Evolutionary conservation across 2,113 vertebrate species (phyloP), one percentile per base, ranked within the genome.

Genomic region (Platysternon megacephalum): DNA sequence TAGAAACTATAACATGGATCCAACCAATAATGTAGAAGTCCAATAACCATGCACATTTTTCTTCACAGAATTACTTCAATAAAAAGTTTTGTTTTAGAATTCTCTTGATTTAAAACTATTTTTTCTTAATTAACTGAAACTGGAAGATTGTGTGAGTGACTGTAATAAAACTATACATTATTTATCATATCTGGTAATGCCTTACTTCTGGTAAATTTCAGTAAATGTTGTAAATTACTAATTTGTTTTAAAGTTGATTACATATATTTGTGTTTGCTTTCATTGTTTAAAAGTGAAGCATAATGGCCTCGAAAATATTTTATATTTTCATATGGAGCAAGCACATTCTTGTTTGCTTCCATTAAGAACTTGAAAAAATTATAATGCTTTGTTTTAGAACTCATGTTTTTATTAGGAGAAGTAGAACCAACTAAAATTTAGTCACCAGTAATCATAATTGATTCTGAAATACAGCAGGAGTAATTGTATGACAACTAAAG

Each of bases 1-100:
- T 88, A 49, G 82, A 96, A 98, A 92, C 92, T 79, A 91, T 7
- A 95, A 86, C 83, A 94, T 86, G 65, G 94, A 97, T 94, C 83
- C 86, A 93, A 1, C 97, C 51, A 56, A 79, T 95, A 87, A 79
- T 92, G 56, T 39, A 87, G 80, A 97, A 92, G 91, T 91, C 92
- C 87, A 95, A 19, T 61, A 92, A 87, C 51, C 87, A 65, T 79
- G 88, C 80, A 91, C 48, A 87, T 56, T 95, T 94, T 92, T 83
- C 61, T 56, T 82, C 17, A 49, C 35, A 90, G 8, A 88, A 93
- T 88, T 82, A 46, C 76, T 91, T 93, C 22, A 55, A 28, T 16
- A 79, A 91, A 85, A 85, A 88, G 42, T 24, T 88, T 93, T 84
- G 26, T 42, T 28, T 19, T 16, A 81, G 56, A 89, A 80, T 49